Conservation (phyloP, 2,888 invertebrate species). For the Tethea ocularis region DNA sequence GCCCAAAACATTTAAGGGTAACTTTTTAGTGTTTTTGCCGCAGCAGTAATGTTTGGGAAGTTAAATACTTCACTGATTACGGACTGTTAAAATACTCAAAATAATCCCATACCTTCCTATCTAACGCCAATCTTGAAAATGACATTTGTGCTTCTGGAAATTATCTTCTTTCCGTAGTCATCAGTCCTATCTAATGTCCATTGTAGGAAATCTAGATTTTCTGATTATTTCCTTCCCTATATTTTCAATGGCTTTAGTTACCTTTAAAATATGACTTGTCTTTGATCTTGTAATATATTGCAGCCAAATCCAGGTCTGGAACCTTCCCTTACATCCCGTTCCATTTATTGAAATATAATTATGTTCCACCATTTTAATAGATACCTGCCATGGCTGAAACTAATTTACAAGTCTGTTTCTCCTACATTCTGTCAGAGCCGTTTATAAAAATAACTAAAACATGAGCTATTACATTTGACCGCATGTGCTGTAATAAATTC, state of each 20-base stretch:
- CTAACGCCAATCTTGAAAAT: background rate
- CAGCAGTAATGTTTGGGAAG: background rate
- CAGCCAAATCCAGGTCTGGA: background rate
- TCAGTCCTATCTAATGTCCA: background rate
- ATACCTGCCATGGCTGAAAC: background rate
- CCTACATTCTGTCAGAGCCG: background rate
- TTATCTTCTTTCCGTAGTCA: background rate
- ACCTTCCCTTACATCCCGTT: too few relatives aligned
- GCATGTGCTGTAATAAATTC: slow-evolving; percentile 3
- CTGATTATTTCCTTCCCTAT: too few relatives aligned
- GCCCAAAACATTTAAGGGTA: background rate
- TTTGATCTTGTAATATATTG: too few relatives aligned
- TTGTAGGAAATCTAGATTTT: too few relatives aligned
- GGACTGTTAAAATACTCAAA: background rate
- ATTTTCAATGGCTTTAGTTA: too few relatives aligned
- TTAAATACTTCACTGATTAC: background rate
- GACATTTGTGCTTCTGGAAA: background rate
- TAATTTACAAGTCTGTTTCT: background rate
- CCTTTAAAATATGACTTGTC: too few relatives aligned
- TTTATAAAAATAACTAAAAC: background rate
- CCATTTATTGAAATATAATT: too few relatives aligned
- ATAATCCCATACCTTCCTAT: background rate
- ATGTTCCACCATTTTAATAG: background rate
- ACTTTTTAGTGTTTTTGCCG: background rate
- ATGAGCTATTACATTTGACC: background rate